Percentiles rank a stretch among this genome's conserved stretches.
These are phyloP conservation scores for Ganaspis brasiliensis DNA, from an alignment of 2,888 invertebrate genomes.

Conservation along the genomic window DNA sequence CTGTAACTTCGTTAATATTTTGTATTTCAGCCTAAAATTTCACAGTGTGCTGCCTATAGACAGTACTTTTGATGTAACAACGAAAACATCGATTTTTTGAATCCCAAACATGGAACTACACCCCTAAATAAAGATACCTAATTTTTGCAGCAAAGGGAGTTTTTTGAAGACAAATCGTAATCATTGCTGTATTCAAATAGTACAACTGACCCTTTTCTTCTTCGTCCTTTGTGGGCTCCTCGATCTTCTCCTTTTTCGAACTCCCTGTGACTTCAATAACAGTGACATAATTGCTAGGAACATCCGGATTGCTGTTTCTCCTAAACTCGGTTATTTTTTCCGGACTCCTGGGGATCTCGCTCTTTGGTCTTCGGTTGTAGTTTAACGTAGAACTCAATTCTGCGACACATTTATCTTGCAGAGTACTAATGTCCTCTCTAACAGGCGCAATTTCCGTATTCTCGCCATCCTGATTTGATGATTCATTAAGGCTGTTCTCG, in stretches of 20 bases:
- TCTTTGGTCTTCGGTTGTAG: conserved; percentile 76
- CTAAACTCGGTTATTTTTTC: conserved; percentile 76
- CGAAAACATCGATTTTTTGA: no score
- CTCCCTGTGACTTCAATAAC: conserved; percentile 93
- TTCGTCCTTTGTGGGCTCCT: conserved; percentile 82
- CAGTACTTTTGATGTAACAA: no score
- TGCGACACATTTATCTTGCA: conserved; percentile 80
- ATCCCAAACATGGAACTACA: no score
- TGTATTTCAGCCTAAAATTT: no score
- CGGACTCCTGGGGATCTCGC: conserved; percentile 77
- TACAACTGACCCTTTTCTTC: conserved; percentile 77
- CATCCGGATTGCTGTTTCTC: conserved; percentile 81
- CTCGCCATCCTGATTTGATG: conserved; percentile 64
- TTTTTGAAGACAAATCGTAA: neutral
- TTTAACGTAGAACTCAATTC: conserved; percentile 77
- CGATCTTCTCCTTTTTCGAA: conserved; percentile 77
- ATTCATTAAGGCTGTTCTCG: conserved; percentile 63
- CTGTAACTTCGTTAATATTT: no score
- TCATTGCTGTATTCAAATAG: neutral
- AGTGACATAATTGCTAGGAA: conserved; percentile 88
- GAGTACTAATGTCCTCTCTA: conserved; percentile 77
- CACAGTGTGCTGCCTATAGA: no score
- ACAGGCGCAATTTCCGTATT: conserved; percentile 75
- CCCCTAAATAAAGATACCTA: no score
- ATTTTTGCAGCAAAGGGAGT: no score